Base-by-base conservation (phyloP, 2,888 invertebrate genomes). In the Eustalomyia histrio region DNA sequence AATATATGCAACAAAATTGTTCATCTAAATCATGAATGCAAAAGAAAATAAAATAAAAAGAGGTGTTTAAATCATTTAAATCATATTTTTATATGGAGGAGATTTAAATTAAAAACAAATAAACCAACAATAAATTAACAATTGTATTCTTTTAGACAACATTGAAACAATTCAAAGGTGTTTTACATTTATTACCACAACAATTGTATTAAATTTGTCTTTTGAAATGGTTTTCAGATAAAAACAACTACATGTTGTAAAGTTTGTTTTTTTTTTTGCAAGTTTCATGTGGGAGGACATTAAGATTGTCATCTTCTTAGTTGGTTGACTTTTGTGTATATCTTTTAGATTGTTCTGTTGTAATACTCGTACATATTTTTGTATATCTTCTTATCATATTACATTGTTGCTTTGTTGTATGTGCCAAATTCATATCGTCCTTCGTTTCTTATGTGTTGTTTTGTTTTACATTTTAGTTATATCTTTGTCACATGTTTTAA, bases 241-340 rank as follows among this genome's bases (percentile, higher is more conserved):
- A n/a, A 3, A 14, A 10, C 24, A 58, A 52, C 4, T 39, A 8
- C 47, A 39, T n/a, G n/a, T 21, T 24, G 24, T 29, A 9, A 9
- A 29, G 14, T 3, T 29, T 16, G n/a, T 8, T 33, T 57, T 14
- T 14, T 55, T 55, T 57, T 57, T 57, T 29, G 72, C 64, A 18
- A 33, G 12, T 43, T 10, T 7, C 53, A 83, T 84, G 88, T 88
- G 84, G 88, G 88, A 84, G 88, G 88, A 88, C 88, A 86, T 85
- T 84, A 86, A 87, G 88, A 88, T 87, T 88, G 88, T 86, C 85
- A 61, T 81, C 81, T 74, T 85, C 80, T 68, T 60, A 64, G 74
- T 61, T 75, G 73, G 60, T 53, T 80, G 76, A 65, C 65, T 65
- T 50, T 76, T 29, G 74, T 18, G 16, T 65, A 64, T 63, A 73